Evolutionary conservation across 2,888 invertebrate species (phyloP).

Genomic region (Brassicogethes aeneus): DNA sequence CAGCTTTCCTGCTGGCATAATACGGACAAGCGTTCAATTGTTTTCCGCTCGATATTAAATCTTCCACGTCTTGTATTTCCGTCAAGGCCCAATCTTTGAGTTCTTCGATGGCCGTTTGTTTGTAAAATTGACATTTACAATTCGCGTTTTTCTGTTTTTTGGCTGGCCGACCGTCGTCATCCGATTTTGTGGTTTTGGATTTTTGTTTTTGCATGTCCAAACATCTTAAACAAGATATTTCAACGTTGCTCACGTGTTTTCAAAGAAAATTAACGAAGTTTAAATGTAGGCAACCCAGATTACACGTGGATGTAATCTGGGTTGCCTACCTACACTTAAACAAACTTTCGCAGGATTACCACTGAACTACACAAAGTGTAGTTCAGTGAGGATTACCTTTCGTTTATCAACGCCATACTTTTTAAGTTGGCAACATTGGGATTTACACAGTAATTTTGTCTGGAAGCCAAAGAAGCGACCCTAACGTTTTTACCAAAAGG

Average conservation of each 20-base stretch:
- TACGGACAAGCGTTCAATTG: conserved; percentile 82
- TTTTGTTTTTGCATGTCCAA: conserved; percentile 68
- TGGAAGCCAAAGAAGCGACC: conserved; percentile 78
- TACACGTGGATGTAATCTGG: too few relatives aligned
- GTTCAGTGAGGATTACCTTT: too few relatives aligned
- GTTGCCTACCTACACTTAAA: too few relatives aligned
- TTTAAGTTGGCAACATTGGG: conserved; percentile 63
- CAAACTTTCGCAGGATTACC: too few relatives aligned
- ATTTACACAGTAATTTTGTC: conserved; percentile 89
- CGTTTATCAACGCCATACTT: conserved; percentile 77
- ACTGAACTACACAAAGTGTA: too few relatives aligned
- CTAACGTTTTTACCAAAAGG: conserved; percentile 61
- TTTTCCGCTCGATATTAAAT: conserved; percentile 61
- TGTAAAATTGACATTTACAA: conserved; percentile 61
- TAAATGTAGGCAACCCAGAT: too few relatives aligned
- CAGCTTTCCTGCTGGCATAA: conserved; percentile 77
- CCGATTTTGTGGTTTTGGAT: conserved; percentile 46
- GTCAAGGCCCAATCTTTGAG: conserved; percentile 56
- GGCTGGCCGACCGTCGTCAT: conserved; percentile 51
- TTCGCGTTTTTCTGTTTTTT: conserved; percentile 53
- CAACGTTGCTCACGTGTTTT: too few relatives aligned
- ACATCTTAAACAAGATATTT: conserved; percentile 54
- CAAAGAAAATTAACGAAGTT: too few relatives aligned
- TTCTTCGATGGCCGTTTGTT: conserved; percentile 51
- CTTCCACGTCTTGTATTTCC: conserved; percentile 81